Percentiles rank a stretch among this genome's conserved stretches.
These are phyloP conservation scores for Beris morrisii DNA, from an alignment of 2,888 invertebrate species.

Conservation along the genomic window DNA sequence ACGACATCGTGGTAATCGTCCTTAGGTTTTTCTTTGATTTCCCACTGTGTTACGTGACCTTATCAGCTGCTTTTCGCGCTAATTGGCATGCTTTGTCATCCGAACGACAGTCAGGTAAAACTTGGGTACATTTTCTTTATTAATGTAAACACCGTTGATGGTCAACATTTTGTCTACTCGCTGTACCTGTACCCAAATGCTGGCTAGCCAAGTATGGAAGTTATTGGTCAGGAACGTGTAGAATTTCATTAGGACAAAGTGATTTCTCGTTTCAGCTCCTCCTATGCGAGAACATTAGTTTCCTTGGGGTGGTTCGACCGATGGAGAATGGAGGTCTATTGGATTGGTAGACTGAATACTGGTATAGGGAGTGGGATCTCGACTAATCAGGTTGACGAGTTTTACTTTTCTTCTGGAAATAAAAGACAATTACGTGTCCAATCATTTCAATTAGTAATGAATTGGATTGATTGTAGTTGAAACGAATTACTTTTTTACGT, in stretches of 20 bases:
- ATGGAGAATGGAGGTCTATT: not conserved
- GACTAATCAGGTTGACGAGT: conserved; percentile 29
- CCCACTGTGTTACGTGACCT: no score
- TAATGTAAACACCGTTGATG: conserved; percentile 20
- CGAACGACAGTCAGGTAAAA: no score
- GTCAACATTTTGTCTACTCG: not conserved
- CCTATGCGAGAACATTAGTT: not conserved
- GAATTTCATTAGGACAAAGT: conserved; percentile 33
- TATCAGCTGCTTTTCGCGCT: no score
- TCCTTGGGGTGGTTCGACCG: not conserved
- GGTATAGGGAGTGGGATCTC: not conserved
- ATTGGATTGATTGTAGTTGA: conserved; percentile 1
- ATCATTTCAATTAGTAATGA: conserved; percentile 28
- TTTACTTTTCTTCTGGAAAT: conserved; percentile 19
- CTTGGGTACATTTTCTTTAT: conserved; percentile 20
- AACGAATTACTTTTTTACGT: conserved; percentile 16
- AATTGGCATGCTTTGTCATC: no score
- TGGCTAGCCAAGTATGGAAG: not conserved
- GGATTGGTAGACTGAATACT: not conserved
- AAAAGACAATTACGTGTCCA: conserved; percentile 32
- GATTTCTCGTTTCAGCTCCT: conserved; percentile 18
- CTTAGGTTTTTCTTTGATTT: no score
- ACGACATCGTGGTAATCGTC: no score
- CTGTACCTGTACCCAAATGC: not conserved
- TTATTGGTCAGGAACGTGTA: conserved; percentile 33